Evolutionary conservation across 2,797 vertebrate species (phyloP).

Genomic region (Phoebastria nigripes): DNA sequence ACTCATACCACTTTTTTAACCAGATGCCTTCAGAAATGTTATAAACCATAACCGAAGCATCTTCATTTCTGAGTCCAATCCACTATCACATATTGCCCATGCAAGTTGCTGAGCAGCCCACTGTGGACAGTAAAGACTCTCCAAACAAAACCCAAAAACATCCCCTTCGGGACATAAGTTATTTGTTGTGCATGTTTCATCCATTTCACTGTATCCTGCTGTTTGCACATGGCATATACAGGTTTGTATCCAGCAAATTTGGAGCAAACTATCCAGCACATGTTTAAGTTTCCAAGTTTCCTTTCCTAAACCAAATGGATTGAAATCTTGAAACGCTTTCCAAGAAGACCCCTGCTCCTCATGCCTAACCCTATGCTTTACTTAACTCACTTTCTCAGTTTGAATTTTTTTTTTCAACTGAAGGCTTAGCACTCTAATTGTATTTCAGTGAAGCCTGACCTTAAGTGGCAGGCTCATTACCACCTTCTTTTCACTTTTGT

Average conservation of each 20-base stretch:
- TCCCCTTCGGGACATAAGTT: background rate
- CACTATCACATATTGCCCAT: background rate
- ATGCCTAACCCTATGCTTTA: background rate
- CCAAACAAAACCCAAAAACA: rapidly evolving
- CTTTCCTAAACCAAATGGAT: background rate
- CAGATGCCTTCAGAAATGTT: background rate
- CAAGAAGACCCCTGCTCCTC: background rate
- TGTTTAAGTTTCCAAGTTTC: background rate
- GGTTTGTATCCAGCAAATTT: background rate
- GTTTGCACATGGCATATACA: background rate
- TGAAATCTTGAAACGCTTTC: background rate
- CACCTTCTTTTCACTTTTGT: background rate
- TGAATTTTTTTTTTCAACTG: background rate
- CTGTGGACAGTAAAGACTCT: background rate
- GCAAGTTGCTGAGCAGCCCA: background rate
- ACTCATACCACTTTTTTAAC: background rate
- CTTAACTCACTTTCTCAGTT: background rate
- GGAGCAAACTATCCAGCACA: background rate
- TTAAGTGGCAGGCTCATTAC: background rate
- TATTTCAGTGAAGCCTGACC: background rate
- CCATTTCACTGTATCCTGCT: background rate
- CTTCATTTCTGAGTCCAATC: background rate
- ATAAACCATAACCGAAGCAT: background rate
- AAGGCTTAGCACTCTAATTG: background rate
- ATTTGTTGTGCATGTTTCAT: background rate